Percentiles rank a stretch among this genome's conserved stretches.
phyloP scores from a whole-genome alignment of 2,888 invertebrate genomes.

The Ochropleura leucogaster region DNA sequence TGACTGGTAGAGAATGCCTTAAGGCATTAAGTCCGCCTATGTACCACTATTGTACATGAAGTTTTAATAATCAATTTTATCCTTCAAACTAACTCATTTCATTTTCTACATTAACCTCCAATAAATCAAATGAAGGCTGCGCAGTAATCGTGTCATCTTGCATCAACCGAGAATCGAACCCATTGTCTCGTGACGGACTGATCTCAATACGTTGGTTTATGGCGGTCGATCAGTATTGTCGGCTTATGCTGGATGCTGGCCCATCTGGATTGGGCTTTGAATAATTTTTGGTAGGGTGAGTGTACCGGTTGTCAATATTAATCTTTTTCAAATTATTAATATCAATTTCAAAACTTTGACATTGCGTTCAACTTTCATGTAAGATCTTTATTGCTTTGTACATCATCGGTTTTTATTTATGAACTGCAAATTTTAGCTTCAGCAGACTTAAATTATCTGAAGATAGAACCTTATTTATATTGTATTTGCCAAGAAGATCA shows the following conservation, averaged over 20 bases:
- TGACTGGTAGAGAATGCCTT: too few species aligned
- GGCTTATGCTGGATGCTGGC: slow-evolving; percentile 77
- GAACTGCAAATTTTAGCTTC: background rate
- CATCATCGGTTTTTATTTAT: background rate
- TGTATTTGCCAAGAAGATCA: too few species aligned
- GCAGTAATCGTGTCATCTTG: slow-evolving; percentile 79
- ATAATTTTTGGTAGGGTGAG: slow-evolving; percentile 73
- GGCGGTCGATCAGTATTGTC: slow-evolving; percentile 89
- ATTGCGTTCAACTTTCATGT: background rate
- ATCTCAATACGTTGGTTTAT: slow-evolving; percentile 88
- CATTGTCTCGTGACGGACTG: slow-evolving; percentile 86
- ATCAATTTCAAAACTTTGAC: background rate
- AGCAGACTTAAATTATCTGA: too few species aligned
- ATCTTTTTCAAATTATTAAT: background rate
- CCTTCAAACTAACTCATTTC: slow-evolving; percentile 6
- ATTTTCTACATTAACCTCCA: slow-evolving; percentile 16
- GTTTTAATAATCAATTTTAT: background rate
- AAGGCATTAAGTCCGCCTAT: too few species aligned
- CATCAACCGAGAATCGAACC: slow-evolving; percentile 81
- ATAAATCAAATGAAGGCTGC: slow-evolving; percentile 60
- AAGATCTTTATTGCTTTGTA: background rate
- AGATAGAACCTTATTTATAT: background rate
- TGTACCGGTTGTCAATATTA: slow-evolving; percentile 32
- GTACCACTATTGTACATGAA: too few species aligned
- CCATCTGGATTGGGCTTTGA: slow-evolving; percentile 79